A percentile compares a stretch with the other conserved stretches of the same genome.
Conservation (phyloP, 2,113 vertebrate species). For the Diadophis punctatus region DNA sequence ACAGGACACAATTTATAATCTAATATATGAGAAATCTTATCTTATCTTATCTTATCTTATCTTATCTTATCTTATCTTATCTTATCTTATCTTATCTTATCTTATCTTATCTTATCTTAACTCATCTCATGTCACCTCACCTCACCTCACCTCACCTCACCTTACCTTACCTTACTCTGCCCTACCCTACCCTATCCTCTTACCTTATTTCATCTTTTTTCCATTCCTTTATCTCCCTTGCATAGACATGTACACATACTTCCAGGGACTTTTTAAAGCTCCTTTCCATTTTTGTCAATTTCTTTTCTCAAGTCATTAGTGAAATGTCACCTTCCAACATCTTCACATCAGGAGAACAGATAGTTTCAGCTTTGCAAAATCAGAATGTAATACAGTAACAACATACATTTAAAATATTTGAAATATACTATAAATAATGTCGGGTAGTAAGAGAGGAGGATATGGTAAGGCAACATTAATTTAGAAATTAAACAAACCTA, state of each 20-base stretch:
- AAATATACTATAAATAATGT: background rate
- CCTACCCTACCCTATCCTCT: constrained; percentile 13
- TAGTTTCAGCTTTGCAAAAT: constrained; percentile 52
- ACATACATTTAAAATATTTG: constrained; percentile 39
- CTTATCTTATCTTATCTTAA: constrained; percentile 38
- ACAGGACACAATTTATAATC: constrained; percentile 19
- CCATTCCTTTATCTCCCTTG: too few species aligned
- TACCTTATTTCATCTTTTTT: background rate
- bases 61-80: background rate
- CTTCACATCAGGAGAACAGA: constrained; percentile 47
- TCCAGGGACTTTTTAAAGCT: constrained; percentile 55
- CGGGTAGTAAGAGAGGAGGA: background rate
- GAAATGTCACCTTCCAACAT: constrained; percentile 72
- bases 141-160: background rate
- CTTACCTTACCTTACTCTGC: background rate
- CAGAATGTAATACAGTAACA: constrained; percentile 47
- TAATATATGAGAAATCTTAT: constrained; percentile 23
- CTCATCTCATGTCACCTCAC: background rate
- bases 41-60: constrained; percentile 35
- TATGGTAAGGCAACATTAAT: constrained; percentile 22
- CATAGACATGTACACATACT: constrained; percentile 2
- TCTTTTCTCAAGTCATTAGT: constrained; percentile 64
- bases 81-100: background rate
- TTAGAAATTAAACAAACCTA: background rate
- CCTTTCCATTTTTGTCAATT: constrained; percentile 70